phyloP scores from a whole-genome alignment of 2,888 invertebrate species.

The Crioceris asparagi region DNA sequence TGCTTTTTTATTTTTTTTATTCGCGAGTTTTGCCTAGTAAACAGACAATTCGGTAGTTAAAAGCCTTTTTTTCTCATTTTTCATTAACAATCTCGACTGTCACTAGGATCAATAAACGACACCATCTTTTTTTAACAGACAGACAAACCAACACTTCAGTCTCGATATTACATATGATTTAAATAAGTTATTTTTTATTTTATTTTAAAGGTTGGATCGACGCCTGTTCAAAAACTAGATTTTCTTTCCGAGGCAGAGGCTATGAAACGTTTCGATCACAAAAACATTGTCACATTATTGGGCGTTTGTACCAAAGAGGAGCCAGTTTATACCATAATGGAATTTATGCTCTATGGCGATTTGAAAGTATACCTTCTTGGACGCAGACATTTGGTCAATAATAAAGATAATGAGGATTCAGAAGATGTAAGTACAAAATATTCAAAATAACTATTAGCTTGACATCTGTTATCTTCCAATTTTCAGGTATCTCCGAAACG shows the following conservation, averaged over 20 bases:
- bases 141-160: no score
- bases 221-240: slow-evolving; percentile 78
- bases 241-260: slow-evolving; percentile 88
- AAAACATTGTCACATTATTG: slow-evolving; percentile 69
- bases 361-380: slow-evolving; percentile 80
- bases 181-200: no score
- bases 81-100: no score
- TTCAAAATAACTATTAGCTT: slow-evolving; percentile 43
- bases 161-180: no score
- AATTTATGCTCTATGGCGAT: slow-evolving; percentile 89
- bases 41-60: no score
- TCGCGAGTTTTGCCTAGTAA: no score
- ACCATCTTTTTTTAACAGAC: no score
- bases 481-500: slow-evolving; percentile 60
- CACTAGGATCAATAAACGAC: no score
- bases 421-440: slow-evolving; percentile 50
- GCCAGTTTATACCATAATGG: slow-evolving; percentile 87
- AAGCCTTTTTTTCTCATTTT: no score
- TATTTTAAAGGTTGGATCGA: slow-evolving; percentile 74
- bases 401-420: slow-evolving; percentile 47
- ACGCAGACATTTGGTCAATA: slow-evolving; percentile 66
- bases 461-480: not conserved
- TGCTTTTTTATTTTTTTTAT: no score
- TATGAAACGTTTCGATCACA: slow-evolving; percentile 88
- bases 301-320: slow-evolving; percentile 81